These are phyloP conservation scores for Drosophila tristis DNA, from an alignment of 1,140 invertebrate genomes.

Conservation along the genomic window DNA sequence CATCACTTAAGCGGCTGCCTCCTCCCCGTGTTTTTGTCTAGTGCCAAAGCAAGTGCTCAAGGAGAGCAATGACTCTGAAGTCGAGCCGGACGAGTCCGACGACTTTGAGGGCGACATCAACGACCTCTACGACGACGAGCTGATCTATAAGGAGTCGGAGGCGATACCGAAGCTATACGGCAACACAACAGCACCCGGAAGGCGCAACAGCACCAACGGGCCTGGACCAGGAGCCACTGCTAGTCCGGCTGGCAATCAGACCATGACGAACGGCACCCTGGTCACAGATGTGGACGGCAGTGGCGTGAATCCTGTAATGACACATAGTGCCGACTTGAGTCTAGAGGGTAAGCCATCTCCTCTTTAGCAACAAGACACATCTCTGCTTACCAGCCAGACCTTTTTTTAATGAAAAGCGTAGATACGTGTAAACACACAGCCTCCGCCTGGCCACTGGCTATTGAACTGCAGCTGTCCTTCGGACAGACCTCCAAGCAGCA, in stretches of 20 bases:
- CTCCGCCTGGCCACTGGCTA: background rate
- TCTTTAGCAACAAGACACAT: background rate
- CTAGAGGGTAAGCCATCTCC: constrained; percentile 67
- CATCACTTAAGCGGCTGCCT: constrained; percentile 25
- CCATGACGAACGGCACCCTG: constrained; percentile 57
- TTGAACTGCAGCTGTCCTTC: constrained; percentile 1
- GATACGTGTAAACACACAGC: background rate
- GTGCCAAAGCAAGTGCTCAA: constrained; percentile 93
- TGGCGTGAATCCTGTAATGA: constrained; percentile 77
- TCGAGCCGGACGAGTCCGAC: constrained; percentile 89
- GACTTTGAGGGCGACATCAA: constrained; percentile 84
- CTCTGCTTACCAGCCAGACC: background rate
- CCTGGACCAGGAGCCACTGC: constrained; percentile 9
- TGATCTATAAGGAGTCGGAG: constrained; percentile 83
- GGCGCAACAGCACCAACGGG: constrained; percentile 42
- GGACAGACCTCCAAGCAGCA: constrained; percentile 9
- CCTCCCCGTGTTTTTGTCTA: constrained; percentile 35
- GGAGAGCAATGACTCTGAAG: constrained; percentile 89
- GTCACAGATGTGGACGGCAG: constrained; percentile 50
- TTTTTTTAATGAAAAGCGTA: constrained; percentile 18
- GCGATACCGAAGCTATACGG: constrained; percentile 80
- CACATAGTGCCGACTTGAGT: constrained; percentile 74
- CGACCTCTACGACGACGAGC: constrained; percentile 84
- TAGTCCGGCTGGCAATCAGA: constrained; percentile 41
- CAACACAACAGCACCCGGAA: constrained; percentile 55